These are phyloP conservation scores for Naso thynnoides DNA, from an alignment of 2,797 vertebrate species.

Conservation along the genomic window DNA sequence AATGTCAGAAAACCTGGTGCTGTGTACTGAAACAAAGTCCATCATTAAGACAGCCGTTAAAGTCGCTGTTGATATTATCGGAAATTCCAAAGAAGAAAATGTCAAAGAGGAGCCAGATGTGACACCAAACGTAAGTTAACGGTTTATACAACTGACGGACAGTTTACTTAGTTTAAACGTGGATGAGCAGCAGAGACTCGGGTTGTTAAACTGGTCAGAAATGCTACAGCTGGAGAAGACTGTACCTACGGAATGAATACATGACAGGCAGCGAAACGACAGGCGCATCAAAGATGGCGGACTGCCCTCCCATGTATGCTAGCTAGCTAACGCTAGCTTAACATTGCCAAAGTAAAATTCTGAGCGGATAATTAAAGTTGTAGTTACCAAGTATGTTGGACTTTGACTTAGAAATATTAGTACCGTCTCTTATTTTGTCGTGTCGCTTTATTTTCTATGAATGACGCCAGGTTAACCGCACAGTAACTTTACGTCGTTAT, in stretches of 20 bases:
- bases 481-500: accelerated
- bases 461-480: not conserved
- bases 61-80: slow-evolving; percentile 10
- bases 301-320: accelerated
- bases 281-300: slow-evolving; percentile 62
- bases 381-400: accelerated
- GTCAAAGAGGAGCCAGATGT: accelerated
- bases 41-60: slow-evolving; percentile 56
- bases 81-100: not conserved
- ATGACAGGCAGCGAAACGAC: not conserved
- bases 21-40: slow-evolving; percentile 52
- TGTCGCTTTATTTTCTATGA: not conserved
- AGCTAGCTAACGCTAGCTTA: not conserved
- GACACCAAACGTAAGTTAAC: slow-evolving; percentile 35
- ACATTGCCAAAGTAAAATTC: not conserved
- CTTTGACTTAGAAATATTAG: not conserved
- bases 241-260: not conserved
- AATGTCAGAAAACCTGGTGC: slow-evolving; percentile 45
- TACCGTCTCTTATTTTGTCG: accelerated
- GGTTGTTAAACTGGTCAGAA: slow-evolving; percentile 8
- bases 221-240: not conserved
- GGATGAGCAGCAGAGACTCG: not conserved
- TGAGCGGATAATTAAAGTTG: not conserved
- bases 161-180: not conserved
- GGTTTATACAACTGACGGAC: not conserved